These are phyloP conservation scores for Oceanodroma tethys DNA, from an alignment of 2,113 vertebrate genomes.

Conservation along the genomic window DNA sequence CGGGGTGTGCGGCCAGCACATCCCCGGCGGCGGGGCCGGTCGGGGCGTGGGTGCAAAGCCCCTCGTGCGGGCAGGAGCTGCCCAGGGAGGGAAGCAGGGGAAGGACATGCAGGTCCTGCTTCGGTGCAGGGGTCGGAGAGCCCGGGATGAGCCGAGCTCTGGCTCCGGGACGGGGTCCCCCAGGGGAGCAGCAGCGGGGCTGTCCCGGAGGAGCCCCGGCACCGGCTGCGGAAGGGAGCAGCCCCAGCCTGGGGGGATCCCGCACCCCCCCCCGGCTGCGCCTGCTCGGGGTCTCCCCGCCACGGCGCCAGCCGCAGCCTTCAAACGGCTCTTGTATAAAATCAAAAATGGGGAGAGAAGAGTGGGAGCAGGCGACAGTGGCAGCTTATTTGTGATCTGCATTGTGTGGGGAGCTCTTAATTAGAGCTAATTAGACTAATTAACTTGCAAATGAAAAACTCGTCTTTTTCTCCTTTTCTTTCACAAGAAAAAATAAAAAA, in stretches of 20 bases:
- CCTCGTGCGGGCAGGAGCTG: neutral
- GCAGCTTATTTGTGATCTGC: conserved; percentile 60
- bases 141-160: accelerated
- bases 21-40: accelerated
- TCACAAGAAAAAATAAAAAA: conserved; percentile 11
- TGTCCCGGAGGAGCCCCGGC: neutral
- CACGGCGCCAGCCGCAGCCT: accelerated
- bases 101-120: accelerated
- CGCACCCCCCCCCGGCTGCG: accelerated
- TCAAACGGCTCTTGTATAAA: neutral
- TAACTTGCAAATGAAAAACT: conserved; percentile 84
- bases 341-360: conserved; percentile 12
- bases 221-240: neutral
- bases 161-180: accelerated
- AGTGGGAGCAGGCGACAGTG: conserved; percentile 23
- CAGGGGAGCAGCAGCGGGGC: neutral
- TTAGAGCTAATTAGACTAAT: conserved; percentile 88
- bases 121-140: neutral
- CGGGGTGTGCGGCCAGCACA: neutral
- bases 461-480: conserved; percentile 14
- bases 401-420: conserved; percentile 80
- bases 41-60: accelerated
- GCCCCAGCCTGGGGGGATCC: neutral
- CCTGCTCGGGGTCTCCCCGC: accelerated
- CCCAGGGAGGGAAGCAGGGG: neutral